Percentiles rank a stretch among this genome's conserved stretches.
Evolutionary conservation across 2,113 vertebrate genomes (phyloP).

Genomic region (Hemibagrus wyckioides): DNA sequence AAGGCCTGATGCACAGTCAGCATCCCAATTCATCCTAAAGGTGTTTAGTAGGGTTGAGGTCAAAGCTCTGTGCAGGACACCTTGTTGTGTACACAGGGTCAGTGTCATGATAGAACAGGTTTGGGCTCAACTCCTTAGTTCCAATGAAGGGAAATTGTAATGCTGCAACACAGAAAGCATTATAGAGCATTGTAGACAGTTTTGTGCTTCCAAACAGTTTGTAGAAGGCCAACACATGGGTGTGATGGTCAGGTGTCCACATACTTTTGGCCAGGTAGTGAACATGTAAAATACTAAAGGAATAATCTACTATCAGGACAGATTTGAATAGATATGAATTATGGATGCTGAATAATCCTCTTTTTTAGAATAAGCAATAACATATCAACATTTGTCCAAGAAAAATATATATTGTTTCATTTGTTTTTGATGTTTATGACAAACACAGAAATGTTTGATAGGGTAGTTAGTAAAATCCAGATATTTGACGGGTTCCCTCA

Average conservation of each 20-base stretch:
- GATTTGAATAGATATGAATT: neutral
- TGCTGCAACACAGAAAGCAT: neutral
- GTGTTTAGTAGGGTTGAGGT: neutral
- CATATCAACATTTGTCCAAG: neutral
- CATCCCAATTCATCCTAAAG: neutral
- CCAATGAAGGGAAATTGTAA: neutral
- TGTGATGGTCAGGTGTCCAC: neutral
- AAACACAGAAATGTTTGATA: neutral
- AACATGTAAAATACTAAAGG: neutral
- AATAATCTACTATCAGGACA: neutral
- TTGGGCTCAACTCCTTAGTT: neutral
- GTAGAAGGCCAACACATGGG: neutral
- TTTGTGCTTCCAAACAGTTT: neutral
- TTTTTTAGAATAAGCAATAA: neutral
- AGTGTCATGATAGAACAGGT: neutral
- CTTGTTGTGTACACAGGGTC: neutral
- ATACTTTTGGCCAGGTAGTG: neutral
- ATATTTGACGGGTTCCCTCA: neutral
- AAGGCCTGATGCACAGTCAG: neutral
- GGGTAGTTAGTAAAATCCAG: neutral
- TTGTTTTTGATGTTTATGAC: neutral
- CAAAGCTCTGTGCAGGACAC: neutral
- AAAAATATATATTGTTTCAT: neutral
- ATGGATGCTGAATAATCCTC: neutral
- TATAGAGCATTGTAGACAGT: neutral